Evolutionary conservation across 2,113 vertebrate genomes (phyloP).

Genomic region (Falco punctatus): DNA sequence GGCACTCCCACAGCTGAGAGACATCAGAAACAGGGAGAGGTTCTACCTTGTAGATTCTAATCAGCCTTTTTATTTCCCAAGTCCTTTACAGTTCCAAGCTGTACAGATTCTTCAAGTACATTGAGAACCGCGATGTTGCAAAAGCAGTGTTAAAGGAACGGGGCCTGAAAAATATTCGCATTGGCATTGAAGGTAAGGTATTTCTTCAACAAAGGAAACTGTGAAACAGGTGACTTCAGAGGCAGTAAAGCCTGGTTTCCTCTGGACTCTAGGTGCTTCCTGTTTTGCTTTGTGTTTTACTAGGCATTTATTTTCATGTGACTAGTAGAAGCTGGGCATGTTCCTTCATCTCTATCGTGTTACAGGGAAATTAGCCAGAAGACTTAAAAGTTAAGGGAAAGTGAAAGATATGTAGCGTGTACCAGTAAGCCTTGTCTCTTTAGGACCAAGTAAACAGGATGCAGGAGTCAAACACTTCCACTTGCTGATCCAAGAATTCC

Average conservation of each 20-base stretch:
- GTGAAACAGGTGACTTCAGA: not conserved
- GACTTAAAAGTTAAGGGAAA: not conserved
- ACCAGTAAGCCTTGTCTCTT: not conserved
- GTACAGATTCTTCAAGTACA: slow-evolving; percentile 87
- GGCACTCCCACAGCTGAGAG: not conserved
- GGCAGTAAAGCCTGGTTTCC: not conserved
- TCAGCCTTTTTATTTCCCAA: slow-evolving; percentile 12
- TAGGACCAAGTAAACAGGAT: not conserved
- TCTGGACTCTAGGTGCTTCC: not conserved
- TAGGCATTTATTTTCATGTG: not conserved
- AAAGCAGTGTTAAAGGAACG: slow-evolving; percentile 83
- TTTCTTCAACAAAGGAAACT: not conserved
- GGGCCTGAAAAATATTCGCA: slow-evolving; percentile 85
- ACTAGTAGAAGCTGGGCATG: not conserved
- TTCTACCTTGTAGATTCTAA: not conserved
- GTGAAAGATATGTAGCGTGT: not conserved
- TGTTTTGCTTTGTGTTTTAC: not conserved
- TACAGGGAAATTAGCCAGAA: not conserved
- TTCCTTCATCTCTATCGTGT: not conserved
- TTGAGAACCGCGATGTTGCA: slow-evolving; percentile 83
- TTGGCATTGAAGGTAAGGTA: slow-evolving; percentile 82
- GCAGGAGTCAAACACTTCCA: not conserved
- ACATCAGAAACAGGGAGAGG: not conserved
- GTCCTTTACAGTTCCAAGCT: slow-evolving; percentile 86
- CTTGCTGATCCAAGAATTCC: not conserved